Evolutionary conservation across 1,140 invertebrate species (phyloP).

Genomic region (Sipha flava): DNA sequence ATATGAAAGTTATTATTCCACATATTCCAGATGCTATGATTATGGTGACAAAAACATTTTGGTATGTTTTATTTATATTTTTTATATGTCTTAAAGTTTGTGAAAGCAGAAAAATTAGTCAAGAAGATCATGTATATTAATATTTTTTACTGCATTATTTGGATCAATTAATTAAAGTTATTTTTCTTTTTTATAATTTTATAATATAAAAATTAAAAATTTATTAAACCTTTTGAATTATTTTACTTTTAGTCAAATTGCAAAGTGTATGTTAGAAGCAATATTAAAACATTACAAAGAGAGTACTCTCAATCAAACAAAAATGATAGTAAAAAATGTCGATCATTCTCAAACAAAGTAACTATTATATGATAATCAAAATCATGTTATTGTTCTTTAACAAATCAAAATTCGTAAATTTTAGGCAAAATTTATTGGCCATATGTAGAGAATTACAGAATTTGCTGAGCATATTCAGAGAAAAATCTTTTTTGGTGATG

Average conservation of each 20-base stretch:
- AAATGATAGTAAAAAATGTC: conserved; percentile 16
- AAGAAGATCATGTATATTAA: too few relatives aligned
- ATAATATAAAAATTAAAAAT: too few relatives aligned
- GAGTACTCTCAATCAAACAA: neutral
- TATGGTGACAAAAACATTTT: conserved; percentile 38
- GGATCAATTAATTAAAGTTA: too few relatives aligned
- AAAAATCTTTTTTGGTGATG: conserved; percentile 20
- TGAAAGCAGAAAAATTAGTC: too few relatives aligned
- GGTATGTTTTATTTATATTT: conserved; percentile 34
- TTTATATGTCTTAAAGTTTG: neutral
- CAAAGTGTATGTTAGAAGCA: neutral
- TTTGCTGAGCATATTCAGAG: neutral
- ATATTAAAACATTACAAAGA: neutral
- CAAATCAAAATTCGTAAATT: neutral
- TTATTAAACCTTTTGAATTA: neutral
- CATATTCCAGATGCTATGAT: conserved; percentile 54
- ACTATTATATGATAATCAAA: neutral
- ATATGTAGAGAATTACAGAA: conserved; percentile 8
- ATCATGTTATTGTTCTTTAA: neutral
- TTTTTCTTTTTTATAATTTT: too few relatives aligned
- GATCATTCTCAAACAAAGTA: conserved; percentile 17
- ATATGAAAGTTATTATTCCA: conserved; percentile 59
- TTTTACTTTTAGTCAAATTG: neutral
- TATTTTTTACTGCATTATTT: too few relatives aligned
- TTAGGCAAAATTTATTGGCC: conserved; percentile 5